Evolutionary conservation across 2,113 vertebrate species (phyloP).

Genomic region (Puntigrus tetrazona): DNA sequence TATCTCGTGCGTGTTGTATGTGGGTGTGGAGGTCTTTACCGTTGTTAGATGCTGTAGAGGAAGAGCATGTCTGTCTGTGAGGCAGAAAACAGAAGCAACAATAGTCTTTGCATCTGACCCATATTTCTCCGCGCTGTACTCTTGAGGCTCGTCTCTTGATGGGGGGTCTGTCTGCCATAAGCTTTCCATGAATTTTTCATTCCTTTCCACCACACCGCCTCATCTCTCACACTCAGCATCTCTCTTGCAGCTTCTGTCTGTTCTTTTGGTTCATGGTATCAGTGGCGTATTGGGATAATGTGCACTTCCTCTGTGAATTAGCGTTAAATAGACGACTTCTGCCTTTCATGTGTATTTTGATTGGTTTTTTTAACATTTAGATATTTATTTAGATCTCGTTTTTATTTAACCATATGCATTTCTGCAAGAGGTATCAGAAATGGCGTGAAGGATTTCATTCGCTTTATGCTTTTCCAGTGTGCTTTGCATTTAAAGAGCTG

Average conservation of each 20-base stretch:
- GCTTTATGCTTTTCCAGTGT: not conserved
- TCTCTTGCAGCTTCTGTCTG: not conserved
- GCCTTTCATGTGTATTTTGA: not conserved
- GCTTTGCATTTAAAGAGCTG: not conserved
- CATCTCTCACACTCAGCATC: not conserved
- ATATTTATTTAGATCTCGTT: not conserved
- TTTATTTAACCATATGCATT: not conserved
- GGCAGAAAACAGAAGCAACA: not conserved
- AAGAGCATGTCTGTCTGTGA: not conserved
- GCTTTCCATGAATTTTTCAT: slow-evolving; percentile 74
- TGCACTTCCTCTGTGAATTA: not conserved
- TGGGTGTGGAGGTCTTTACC: not conserved
- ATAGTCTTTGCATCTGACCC: slow-evolving; percentile 63
- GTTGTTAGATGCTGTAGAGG: not conserved
- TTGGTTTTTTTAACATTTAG: not conserved
- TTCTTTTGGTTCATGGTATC: not conserved
- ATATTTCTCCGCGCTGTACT: slow-evolving; percentile 68
- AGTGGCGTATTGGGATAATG: not conserved
- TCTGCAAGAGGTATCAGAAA: not conserved
- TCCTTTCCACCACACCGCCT: not conserved
- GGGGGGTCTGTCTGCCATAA: slow-evolving; percentile 66
- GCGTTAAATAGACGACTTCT: not conserved
- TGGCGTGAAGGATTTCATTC: not conserved
- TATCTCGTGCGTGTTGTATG: not conserved
- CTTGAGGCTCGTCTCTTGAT: slow-evolving; percentile 55